These are phyloP conservation scores for Agelastica alni DNA, from an alignment of 2,888 invertebrate genomes.

Conservation along the genomic window DNA sequence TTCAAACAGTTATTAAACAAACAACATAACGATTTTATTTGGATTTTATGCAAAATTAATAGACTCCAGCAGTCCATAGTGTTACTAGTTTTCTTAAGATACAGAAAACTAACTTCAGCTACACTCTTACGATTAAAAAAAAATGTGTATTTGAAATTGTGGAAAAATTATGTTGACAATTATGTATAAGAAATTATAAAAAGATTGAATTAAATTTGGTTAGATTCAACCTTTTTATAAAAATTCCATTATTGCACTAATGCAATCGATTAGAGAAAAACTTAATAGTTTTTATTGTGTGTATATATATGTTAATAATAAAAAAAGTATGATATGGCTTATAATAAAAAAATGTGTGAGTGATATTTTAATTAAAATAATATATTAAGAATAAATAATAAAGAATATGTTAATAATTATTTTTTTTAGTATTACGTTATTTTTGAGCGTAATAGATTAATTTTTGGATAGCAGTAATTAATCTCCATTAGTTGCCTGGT, in stretches of 20 bases:
- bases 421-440: no score
- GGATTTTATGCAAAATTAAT: no score
- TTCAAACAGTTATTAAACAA: no score
- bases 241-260: slow-evolving; percentile 35
- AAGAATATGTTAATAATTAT: slow-evolving; percentile 39
- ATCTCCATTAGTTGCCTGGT: no score
- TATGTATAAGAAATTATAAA: slow-evolving; percentile 33
- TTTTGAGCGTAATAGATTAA: no score
- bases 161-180: slow-evolving; percentile 22
- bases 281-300: slow-evolving; percentile 45
- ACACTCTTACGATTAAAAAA: no score
- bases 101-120: no score
- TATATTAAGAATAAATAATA: slow-evolving; percentile 46
- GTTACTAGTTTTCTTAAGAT: no score
- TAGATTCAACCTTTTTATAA: slow-evolving; percentile 20
- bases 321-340: slow-evolving; percentile 45
- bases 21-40: no score
- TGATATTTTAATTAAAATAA: slow-evolving; percentile 47
- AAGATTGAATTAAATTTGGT: slow-evolving; percentile 32
- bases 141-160: slow-evolving; percentile 3
- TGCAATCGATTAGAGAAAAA: slow-evolving; percentile 41
- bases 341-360: slow-evolving; percentile 46
- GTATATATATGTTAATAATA: slow-evolving; percentile 50
- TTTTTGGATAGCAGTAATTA: no score
- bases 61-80: no score